Base-by-base conservation (phyloP, 2,797 vertebrate genomes). In the Petrocephalus sullivani region DNA sequence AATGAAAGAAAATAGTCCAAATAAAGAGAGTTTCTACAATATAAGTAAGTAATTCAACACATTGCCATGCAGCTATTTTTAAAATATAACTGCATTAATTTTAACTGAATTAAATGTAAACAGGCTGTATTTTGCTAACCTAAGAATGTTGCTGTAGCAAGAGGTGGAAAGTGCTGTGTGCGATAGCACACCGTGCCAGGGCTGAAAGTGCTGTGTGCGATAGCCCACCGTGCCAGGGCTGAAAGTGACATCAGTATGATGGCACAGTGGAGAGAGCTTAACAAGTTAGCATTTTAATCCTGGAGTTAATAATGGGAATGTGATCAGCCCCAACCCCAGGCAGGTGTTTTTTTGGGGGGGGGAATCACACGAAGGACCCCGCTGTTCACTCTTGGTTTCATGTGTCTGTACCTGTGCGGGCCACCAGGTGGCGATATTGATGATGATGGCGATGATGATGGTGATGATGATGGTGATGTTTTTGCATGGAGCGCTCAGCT, bases 401-500 rank as follows among this genome's bases (percentile, higher is more conserved):
- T 88, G 90, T 90, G 90, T 94, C 92, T 91, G 90, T 93, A 92
- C 93, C 93, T 93, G 92, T 94, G 93, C 92, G 92, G 93, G 94
- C 95, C 90, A 89, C 91, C 93, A 94, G 93, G 93, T 93, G 94
- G 93, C 94, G 91, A 92, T 87, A 91, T 91, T 93, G 93, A 93
- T 94, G 92, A 95, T 89, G 71, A 86, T 90, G 81, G 89, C 90
- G 88, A 89, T 90, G 87, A 88, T 61, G 57, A 86, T 87, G 88
- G 56, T 95, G 88, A 89, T 90, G 87, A 88, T 61, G 57, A 86
- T 87, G 88, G 56, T 95, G 71, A 46, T 94, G 92, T 95, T 96
- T 96, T 95, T 96, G 95, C 94, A 94, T 95, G 95, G 94, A 95
- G 95, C 95, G 95, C 93, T 95, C 93, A 95, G 93, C 95, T 91